phyloP scores from a whole-genome alignment of 2,113 vertebrate species.

The Macheiramphus alcinus region DNA sequence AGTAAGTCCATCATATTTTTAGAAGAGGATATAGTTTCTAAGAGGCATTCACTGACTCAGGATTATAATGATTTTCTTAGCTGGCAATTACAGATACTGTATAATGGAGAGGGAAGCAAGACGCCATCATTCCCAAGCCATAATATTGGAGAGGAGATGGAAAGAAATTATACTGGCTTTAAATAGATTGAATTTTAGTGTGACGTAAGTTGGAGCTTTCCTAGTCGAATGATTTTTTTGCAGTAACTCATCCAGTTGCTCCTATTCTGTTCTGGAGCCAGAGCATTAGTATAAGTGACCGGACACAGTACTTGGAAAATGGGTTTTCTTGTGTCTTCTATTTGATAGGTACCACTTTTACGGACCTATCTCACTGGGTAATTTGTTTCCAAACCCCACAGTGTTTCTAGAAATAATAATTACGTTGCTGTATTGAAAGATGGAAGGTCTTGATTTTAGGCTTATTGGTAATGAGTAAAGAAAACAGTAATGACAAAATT shows the following conservation, averaged over 20 bases:
- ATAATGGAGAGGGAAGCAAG: neutral
- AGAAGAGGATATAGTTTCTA: neutral
- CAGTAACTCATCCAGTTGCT: neutral
- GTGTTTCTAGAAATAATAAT: neutral
- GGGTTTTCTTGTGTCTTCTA: neutral
- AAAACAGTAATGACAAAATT: neutral
- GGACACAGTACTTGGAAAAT: neutral
- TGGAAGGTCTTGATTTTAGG: neutral
- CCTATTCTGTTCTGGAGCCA: neutral
- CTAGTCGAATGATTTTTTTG: neutral
- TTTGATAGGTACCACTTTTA: neutral
- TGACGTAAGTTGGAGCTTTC: neutral
- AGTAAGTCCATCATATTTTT: neutral
- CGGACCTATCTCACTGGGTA: neutral
- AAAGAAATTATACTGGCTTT: neutral
- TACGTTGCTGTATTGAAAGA: neutral
- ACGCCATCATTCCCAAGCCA: neutral
- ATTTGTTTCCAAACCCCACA: neutral
- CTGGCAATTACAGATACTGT: neutral
- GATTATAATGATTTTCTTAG: neutral
- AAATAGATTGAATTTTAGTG: neutral
- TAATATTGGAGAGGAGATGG: neutral
- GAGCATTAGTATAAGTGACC: neutral
- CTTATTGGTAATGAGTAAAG: neutral
- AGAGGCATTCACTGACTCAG: neutral